These are phyloP conservation scores for Metellina segmentata DNA, from an alignment of 2,888 invertebrate species.

Conservation along the genomic window DNA sequence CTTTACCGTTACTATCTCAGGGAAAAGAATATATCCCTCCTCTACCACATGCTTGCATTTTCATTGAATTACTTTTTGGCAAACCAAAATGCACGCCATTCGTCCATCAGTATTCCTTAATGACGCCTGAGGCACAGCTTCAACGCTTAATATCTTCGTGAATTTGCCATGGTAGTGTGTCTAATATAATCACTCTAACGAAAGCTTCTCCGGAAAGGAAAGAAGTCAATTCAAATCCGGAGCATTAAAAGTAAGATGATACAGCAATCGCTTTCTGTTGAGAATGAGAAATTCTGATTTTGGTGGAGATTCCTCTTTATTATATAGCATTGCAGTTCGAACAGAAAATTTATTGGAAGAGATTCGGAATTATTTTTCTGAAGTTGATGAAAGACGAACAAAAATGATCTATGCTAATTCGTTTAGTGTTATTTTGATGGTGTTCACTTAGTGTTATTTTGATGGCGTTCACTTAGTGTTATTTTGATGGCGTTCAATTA, in stretches of 20 bases:
- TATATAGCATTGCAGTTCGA: not conserved
- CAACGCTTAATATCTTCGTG: not conserved
- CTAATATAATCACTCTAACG: constrained; percentile 6
- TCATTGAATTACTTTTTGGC: constrained; percentile 37
- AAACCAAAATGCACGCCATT: constrained; percentile 21
- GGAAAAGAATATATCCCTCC: not conserved
- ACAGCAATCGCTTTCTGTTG: not conserved
- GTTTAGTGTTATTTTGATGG: not conserved
- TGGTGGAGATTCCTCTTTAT: not conserved
- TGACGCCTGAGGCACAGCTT: constrained; percentile 15
- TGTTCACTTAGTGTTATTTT: not conserved
- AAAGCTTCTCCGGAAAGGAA: not conserved
- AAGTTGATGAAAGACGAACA: not conserved
- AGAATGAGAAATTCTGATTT: not conserved
- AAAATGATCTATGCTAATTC: not conserved
- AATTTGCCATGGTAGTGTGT: not conserved
- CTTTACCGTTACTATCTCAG: not conserved
- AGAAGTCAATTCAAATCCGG: constrained; percentile 2
- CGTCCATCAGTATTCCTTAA: constrained; percentile 22
- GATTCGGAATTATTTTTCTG: not conserved
- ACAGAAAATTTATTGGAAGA: not conserved
- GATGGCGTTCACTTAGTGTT: not conserved
- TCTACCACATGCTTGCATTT: not conserved
- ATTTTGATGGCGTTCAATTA: not conserved
- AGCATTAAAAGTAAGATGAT: not conserved